These are phyloP conservation scores for Octodon degus DNA, from an alignment of 2,113 vertebrate genomes.

Conservation along the genomic window DNA sequence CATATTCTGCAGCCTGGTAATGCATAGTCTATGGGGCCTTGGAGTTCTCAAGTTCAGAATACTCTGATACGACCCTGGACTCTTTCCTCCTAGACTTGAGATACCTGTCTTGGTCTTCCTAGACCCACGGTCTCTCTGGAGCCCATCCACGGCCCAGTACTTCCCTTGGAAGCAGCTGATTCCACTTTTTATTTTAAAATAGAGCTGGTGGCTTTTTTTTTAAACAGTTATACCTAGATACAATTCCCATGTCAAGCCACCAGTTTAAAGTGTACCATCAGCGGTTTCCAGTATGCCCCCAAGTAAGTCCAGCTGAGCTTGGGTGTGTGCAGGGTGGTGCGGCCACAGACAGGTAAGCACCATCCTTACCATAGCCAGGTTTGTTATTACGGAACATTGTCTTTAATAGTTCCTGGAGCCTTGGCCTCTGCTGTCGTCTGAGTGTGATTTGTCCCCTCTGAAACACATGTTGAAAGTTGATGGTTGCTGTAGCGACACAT, in stretches of 20 bases:
- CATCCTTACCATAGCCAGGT: background rate
- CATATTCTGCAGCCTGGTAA: background rate
- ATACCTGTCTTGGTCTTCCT: background rate
- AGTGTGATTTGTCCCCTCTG: background rate
- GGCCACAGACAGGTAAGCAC: background rate
- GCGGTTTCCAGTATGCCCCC: background rate
- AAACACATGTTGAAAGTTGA: background rate
- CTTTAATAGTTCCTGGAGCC: too few relatives aligned
- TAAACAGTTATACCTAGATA: background rate
- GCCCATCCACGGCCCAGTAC: fast-evolving
- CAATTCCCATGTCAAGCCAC: background rate
- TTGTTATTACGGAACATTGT: background rate
- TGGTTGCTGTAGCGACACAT: background rate
- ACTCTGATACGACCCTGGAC: background rate
- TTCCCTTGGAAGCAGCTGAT: fast-evolving
- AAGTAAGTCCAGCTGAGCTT: background rate
- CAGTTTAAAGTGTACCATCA: background rate
- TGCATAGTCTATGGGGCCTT: background rate
- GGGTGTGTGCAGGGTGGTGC: background rate
- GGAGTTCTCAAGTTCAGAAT: background rate
- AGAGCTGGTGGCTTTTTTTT: background rate
- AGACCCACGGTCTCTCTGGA: background rate
- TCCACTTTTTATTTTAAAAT: background rate
- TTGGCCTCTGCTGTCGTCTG: background rate
- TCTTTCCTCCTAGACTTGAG: background rate